Evolutionary conservation across 2,797 vertebrate species (phyloP).

Genomic region (Diplodus sargus): DNA sequence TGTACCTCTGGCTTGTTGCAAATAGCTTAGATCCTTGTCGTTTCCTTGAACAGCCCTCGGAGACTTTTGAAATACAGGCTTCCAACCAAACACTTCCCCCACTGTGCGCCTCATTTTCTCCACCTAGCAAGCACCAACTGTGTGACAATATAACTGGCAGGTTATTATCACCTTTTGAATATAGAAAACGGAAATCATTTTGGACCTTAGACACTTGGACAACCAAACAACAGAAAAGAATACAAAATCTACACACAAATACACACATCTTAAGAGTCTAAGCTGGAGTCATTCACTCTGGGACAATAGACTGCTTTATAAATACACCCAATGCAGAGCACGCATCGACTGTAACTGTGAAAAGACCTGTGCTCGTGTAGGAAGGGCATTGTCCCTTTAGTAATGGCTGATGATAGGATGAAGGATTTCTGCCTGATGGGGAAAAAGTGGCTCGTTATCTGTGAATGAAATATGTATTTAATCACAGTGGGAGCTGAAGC

Average conservation of each 20-base stretch:
- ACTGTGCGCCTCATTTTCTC: conserved; percentile 25
- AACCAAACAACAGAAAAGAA: conserved; percentile 5
- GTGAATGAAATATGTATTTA: conserved; percentile 46
- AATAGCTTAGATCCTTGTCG: conserved; percentile 1
- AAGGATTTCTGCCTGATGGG: conserved; percentile 42
- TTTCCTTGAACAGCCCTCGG: conserved; percentile 15
- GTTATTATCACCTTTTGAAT: conserved; percentile 47
- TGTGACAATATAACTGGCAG: conserved; percentile 10
- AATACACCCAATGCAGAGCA: conserved; percentile 28
- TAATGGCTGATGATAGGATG: conserved; percentile 42
- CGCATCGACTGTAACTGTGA: conserved; percentile 43
- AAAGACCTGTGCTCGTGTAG: conserved; percentile 28
- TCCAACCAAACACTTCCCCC: neutral
- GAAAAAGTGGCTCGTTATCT: conserved; percentile 43
- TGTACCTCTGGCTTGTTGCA: neutral
- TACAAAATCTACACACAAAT: conserved; percentile 27
- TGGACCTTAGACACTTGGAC: neutral
- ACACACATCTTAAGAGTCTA: conserved; percentile 7
- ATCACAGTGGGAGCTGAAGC: conserved; percentile 25
- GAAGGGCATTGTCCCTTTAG: conserved; percentile 34
- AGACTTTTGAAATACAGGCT: conserved; percentile 31
- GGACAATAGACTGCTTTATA: conserved; percentile 29
- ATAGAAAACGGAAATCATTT: conserved; percentile 23
- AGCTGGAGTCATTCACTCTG: conserved; percentile 27
- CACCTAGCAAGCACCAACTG: conserved; percentile 28